Percentiles rank a stretch among this genome's conserved stretches.
Evolutionary conservation across 2,888 invertebrate genomes (phyloP).

Genomic region (Meta bourneti): DNA sequence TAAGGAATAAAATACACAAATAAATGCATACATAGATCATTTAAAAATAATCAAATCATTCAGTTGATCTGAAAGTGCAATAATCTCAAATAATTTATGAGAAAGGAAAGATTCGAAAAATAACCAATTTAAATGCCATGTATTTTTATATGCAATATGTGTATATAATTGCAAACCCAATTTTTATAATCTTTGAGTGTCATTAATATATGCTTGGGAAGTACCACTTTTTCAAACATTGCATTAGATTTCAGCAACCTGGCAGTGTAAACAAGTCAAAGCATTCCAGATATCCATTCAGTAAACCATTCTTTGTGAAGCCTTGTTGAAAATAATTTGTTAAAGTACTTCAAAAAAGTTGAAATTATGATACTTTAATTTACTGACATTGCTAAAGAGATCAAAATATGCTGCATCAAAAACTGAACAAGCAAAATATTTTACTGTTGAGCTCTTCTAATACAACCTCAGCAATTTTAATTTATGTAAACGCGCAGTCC

Average conservation of each 20-base stretch:
- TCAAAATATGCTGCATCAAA: no score
- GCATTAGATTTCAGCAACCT: conserved; percentile 56
- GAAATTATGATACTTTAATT: no score
- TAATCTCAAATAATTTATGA: neutral
- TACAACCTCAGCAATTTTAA: no score
- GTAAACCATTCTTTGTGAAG: conserved; percentile 59
- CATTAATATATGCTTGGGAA: conserved; percentile 1
- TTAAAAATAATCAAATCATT: neutral
- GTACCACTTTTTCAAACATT: conserved; percentile 39
- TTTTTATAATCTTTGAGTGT: neutral
- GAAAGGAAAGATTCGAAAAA: neutral
- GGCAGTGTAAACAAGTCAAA: conserved; percentile 59
- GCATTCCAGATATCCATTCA: conserved; percentile 31
- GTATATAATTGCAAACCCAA: neutral
- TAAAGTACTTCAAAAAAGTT: no score
- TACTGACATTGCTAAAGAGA: no score
- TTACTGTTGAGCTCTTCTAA: no score
- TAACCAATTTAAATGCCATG: neutral
- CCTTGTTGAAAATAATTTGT: conserved; percentile 2
- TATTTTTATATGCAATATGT: neutral
- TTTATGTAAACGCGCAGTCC: no score
- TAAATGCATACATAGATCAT: neutral
- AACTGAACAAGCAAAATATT: no score
- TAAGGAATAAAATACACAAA: neutral
- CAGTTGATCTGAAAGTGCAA: neutral